Evolutionary conservation across 37 sponge, comb jelly and placozoan species (phyloP).

Genomic region (Oopsacas minuta): DNA sequence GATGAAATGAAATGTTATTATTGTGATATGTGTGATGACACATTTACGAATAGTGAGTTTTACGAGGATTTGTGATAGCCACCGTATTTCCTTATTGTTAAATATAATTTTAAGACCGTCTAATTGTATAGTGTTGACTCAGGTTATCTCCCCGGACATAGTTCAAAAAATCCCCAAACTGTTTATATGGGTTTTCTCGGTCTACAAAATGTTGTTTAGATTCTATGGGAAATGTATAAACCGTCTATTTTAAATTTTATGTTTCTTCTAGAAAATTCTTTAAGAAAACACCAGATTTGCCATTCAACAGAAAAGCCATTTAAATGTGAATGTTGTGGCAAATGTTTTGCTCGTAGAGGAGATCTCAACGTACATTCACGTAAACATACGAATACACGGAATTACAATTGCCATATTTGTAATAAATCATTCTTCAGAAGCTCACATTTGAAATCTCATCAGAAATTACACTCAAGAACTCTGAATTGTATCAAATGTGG

Average conservation of each 20-base stretch:
- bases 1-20: not conserved
- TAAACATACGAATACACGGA: not conserved
- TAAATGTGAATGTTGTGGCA: not conserved
- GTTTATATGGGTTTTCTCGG: too few species aligned
- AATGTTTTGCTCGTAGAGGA: not conserved
- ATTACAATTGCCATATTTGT: not conserved
- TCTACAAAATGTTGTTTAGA: too few species aligned
- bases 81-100: too few species aligned
- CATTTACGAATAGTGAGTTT: not conserved
- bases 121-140: too few species aligned
- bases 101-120: too few species aligned
- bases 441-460: not conserved
- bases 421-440: not conserved
- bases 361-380: not conserved
- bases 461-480: not conserved
- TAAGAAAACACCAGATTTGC: not conserved
- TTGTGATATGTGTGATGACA: not conserved
- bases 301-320: not conserved
- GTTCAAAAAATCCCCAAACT: too few species aligned
- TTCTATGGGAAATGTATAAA: too few species aligned
- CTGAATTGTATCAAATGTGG: not conserved
- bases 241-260: too few species aligned
- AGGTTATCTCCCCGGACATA: too few species aligned
- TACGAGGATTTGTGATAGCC: too few species aligned
- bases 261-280: not conserved